phyloP scores from a whole-genome alignment of 1,140 invertebrate species.

The Aphaenogaster ashmeadi region DNA sequence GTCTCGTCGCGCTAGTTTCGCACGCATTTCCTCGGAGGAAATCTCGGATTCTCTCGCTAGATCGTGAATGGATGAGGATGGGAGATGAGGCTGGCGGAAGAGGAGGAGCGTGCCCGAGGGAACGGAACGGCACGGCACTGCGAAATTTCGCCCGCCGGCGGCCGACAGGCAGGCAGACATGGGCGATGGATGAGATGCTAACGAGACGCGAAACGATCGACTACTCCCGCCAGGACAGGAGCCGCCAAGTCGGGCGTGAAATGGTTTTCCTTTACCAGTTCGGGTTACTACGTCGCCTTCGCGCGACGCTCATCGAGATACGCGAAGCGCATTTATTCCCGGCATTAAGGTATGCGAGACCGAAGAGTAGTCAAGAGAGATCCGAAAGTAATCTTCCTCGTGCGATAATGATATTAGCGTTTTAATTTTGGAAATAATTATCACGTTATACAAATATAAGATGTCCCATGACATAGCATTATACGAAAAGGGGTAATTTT shows the following conservation, averaged over 20 bases:
- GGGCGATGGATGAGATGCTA: conserved; percentile 79
- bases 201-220: conserved; percentile 80
- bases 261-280: conserved; percentile 78
- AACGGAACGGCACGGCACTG: conserved; percentile 48
- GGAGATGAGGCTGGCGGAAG: background rate
- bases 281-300: conserved; percentile 47
- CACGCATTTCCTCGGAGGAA: conserved; percentile 54
- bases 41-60: conserved; percentile 63
- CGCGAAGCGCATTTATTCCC: conserved; percentile 60
- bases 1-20: conserved; percentile 12
- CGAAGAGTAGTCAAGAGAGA: background rate
- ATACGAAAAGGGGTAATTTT: background rate
- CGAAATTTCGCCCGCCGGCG: conserved; percentile 72
- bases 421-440: conserved; percentile 21
- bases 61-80: conserved; percentile 45
- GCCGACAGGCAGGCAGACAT: conserved; percentile 69
- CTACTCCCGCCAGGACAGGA: conserved; percentile 68
- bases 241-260: conserved; percentile 75
- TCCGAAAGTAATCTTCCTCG: conserved; percentile 11
- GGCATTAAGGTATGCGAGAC: conserved; percentile 11
- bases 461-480: background rate
- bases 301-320: conserved; percentile 49
- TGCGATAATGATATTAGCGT: conserved; percentile 10
- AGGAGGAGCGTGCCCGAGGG: conserved; percentile 10
- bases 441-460: background rate